Percentiles rank a stretch among this genome's conserved stretches.
Evolutionary conservation across 2,888 invertebrate genomes (phyloP).

Genomic region (Pomacea canaliculata): DNA sequence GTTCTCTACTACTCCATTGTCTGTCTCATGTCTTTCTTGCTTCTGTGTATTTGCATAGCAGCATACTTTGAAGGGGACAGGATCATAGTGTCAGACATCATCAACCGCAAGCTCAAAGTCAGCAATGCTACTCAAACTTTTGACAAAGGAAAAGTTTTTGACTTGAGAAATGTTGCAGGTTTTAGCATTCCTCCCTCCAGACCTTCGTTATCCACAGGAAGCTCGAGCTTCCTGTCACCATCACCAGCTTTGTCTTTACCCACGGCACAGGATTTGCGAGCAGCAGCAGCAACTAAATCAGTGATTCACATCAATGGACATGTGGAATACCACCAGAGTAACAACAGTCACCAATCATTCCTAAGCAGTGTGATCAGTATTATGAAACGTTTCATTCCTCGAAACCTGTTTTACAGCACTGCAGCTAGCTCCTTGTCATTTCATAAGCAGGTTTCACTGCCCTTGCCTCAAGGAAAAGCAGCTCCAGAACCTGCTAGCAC

Average conservation of each 20-base stretch:
- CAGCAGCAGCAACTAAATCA: conserved; percentile 20
- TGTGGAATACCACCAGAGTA: conserved; percentile 36
- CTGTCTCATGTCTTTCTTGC: conserved; percentile 72
- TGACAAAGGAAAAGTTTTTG: conserved; percentile 72
- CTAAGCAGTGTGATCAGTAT: conserved; percentile 37
- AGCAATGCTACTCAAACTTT: conserved; percentile 73
- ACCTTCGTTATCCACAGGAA: conserved; percentile 23
- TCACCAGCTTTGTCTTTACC: not conserved
- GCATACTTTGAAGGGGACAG: conserved; percentile 82
- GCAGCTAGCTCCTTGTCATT: not conserved
- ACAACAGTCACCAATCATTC: conserved; percentile 37
- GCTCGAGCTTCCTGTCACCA: not conserved
- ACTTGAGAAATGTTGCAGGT: conserved; percentile 65
- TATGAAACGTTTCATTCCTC: conserved; percentile 41
- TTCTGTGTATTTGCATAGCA: conserved; percentile 78
- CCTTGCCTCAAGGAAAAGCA: not conserved
- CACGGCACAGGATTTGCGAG: conserved; percentile 9
- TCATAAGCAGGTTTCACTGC: not conserved
- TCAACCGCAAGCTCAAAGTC: conserved; percentile 55
- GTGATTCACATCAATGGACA: conserved; percentile 46
- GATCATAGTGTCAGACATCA: conserved; percentile 73
- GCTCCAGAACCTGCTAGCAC: not conserved
- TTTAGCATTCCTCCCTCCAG: conserved; percentile 31
- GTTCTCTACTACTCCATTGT: conserved; percentile 76
- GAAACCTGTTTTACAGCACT: conserved; percentile 28